A percentile compares a stretch with the other conserved stretches of the same genome.
Conservation (phyloP, 2,113 vertebrate species). For the Pandion haliaetus region DNA sequence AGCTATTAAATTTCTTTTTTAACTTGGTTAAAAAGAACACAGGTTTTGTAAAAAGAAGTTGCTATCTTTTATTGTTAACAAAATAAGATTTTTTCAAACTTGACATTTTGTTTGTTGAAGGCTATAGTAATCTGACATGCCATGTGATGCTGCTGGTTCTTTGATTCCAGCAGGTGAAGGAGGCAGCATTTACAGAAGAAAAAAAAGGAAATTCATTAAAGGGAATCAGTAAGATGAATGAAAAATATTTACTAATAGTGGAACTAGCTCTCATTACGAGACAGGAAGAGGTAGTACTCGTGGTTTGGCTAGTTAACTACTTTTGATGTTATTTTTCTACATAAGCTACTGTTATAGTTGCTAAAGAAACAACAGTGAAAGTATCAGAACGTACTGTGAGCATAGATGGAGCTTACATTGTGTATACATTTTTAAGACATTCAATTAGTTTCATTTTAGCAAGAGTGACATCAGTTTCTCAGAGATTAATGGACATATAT, state of each 20-base stretch:
- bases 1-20: not conserved
- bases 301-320: not conserved
- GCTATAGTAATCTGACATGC: not conserved
- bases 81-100: not conserved
- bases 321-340: not conserved
- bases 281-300: not conserved
- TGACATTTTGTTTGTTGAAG: not conserved
- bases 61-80: not conserved
- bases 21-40: not conserved
- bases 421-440: not conserved
- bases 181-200: not conserved
- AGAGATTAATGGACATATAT: not conserved
- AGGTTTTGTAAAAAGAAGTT: not conserved
- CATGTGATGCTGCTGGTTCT: not conserved
- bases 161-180: not conserved
- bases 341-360: not conserved
- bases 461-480: not conserved
- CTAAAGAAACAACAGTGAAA: not conserved
- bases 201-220: not conserved
- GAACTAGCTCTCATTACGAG: not conserved
- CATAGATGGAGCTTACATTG: not conserved
- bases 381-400: not conserved
- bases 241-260: not conserved
- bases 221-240: not conserved
- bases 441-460: not conserved